phyloP scores from a whole-genome alignment of 1,140 invertebrate species.

The Drosophila jambulina region DNA sequence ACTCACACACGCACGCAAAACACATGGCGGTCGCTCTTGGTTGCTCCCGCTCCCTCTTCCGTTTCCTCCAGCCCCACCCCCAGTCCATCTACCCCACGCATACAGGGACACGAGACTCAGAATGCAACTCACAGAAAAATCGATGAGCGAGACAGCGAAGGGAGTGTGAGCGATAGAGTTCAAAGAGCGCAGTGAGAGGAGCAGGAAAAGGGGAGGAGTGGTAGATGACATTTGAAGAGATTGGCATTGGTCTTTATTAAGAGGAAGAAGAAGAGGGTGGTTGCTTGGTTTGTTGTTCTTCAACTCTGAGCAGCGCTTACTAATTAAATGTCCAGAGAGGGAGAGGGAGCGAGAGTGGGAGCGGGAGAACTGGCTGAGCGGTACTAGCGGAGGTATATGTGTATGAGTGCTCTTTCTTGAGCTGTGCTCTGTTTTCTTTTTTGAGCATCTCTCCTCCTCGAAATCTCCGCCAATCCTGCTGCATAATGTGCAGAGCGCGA shows the following conservation, averaged over 20 bases:
- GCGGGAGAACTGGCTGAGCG: conserved; percentile 27
- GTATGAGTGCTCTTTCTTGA: conserved; percentile 57
- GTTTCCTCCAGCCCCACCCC: conserved; percentile 30
- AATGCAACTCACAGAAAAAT: conserved; percentile 56
- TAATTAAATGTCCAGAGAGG: conserved; percentile 68
- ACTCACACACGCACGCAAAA: conserved; percentile 72
- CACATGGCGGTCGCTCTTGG: conserved; percentile 74
- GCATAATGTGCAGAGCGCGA: conserved; percentile 73
- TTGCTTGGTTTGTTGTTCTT: conserved; percentile 33
- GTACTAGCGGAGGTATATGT: conserved; percentile 28
- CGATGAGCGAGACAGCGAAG: conserved; percentile 45
- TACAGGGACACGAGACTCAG: conserved; percentile 15
- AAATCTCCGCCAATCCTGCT: conserved; percentile 70
- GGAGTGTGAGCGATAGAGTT: conserved; percentile 59
- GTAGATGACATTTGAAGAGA: conserved; percentile 54
- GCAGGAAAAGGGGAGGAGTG: conserved; percentile 3
- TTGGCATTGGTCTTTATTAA: conserved; percentile 38
- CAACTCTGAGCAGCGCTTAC: conserved; percentile 57
- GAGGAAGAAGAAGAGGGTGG: conserved; percentile 16
- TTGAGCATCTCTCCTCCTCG: conserved; percentile 45
- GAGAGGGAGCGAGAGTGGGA: conserved; percentile 37
- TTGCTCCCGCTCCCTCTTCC: conserved; percentile 68
- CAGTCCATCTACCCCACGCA: conserved; percentile 11
- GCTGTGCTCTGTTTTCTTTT: conserved; percentile 41
- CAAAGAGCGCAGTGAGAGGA: conserved; percentile 45